These are phyloP conservation scores for Equus quagga DNA, from an alignment of 2,113 vertebrate genomes.

Conservation along the genomic window DNA sequence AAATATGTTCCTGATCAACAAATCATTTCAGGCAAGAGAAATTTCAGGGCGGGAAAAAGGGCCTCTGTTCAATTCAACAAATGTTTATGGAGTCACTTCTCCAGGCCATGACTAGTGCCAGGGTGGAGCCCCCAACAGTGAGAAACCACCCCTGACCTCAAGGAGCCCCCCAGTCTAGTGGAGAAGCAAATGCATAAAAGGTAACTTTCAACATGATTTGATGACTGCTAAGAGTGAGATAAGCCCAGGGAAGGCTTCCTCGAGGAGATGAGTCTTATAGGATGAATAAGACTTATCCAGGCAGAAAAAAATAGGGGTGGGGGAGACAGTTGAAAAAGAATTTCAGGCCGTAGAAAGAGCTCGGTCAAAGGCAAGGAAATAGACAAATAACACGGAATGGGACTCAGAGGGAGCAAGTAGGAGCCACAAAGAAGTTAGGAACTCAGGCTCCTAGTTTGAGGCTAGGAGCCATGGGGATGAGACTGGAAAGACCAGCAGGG, in stretches of 20 bases:
- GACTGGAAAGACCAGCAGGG: neutral
- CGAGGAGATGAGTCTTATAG: neutral
- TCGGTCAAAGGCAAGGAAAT: neutral
- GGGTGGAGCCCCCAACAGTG: neutral
- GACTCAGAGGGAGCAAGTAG: neutral
- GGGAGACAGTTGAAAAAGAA: neutral
- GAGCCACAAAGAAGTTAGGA: neutral
- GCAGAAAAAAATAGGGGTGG: neutral
- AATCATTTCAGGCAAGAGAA: neutral
- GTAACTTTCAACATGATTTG: neutral
- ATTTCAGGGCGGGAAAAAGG: neutral
- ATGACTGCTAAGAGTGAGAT: neutral
- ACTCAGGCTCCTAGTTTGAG: neutral
- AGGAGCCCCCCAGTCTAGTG: neutral
- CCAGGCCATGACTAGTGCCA: neutral
- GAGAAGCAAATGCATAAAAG: neutral
- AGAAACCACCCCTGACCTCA: neutral
- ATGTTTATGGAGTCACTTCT: neutral
- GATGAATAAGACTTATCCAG: neutral
- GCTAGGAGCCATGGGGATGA: neutral
- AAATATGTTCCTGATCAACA: neutral
- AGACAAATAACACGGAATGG: neutral
- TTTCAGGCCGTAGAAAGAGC: neutral
- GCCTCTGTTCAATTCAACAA: neutral
- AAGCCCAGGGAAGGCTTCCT: conserved; percentile 2